Evolutionary conservation across 2,113 vertebrate species (phyloP).

Genomic region (Lasiurus cinereus): DNA sequence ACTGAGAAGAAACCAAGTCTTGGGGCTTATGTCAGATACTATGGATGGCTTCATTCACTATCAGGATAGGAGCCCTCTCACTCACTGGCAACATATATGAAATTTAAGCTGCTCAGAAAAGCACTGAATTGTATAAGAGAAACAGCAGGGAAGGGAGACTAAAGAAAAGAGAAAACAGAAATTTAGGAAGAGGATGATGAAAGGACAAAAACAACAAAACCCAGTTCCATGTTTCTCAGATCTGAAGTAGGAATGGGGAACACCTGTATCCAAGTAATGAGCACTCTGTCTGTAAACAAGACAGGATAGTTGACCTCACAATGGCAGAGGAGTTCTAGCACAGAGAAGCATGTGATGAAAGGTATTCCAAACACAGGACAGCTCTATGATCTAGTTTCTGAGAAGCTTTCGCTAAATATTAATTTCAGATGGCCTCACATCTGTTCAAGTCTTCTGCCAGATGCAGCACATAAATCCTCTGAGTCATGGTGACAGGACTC

Average conservation of each 20-base stretch:
- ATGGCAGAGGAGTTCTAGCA: background rate
- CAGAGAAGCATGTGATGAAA: background rate
- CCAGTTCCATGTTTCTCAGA: background rate
- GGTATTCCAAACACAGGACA: background rate
- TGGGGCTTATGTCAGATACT: background rate
- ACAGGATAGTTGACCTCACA: background rate
- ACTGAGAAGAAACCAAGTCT: background rate
- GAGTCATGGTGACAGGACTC: background rate
- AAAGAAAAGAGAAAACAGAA: conserved; percentile 14
- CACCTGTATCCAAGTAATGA: background rate
- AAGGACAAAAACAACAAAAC: conserved; percentile 9
- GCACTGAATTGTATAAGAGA: background rate
- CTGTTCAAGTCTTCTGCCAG: conserved; percentile 12
- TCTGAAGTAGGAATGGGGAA: background rate
- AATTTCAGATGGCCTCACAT: background rate
- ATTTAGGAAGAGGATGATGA: conserved; percentile 1
- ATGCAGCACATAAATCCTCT: conserved; percentile 3
- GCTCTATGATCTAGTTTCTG: background rate
- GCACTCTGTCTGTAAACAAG: background rate
- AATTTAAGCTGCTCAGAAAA: background rate
- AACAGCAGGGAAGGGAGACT: background rate
- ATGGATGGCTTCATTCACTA: background rate
- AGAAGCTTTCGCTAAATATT: background rate
- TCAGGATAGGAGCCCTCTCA: background rate
- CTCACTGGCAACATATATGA: background rate